These are phyloP conservation scores for Adrianichthys oophorus DNA, from an alignment of 2,797 vertebrate genomes.

Conservation along the genomic window DNA sequence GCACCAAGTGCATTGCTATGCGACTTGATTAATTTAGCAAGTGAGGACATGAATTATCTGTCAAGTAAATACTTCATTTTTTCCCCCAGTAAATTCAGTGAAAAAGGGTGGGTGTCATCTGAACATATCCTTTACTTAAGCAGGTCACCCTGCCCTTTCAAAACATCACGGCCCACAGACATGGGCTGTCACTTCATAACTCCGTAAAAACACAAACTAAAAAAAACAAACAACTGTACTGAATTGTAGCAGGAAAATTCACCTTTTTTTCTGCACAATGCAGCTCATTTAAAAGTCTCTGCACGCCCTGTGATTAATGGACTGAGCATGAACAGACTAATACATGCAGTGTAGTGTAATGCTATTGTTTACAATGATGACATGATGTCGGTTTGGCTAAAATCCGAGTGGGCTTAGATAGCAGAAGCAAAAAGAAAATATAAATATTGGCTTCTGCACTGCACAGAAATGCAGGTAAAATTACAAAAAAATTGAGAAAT, in stretches of 20 bases:
- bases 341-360: slow-evolving; percentile 3
- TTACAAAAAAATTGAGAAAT: slow-evolving; percentile 19
- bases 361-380: slow-evolving; percentile 1
- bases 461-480: slow-evolving; percentile 6
- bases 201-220: slow-evolving; percentile 3
- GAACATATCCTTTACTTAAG: slow-evolving; percentile 50
- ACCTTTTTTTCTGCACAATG: background rate
- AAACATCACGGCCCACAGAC: slow-evolving; percentile 38
- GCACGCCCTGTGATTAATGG: slow-evolving; percentile 19
- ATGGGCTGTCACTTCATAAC: slow-evolving; percentile 12
- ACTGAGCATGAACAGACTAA: slow-evolving; percentile 9
- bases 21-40: slow-evolving; percentile 68
- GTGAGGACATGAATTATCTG: slow-evolving; percentile 58
- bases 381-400: slow-evolving; percentile 5
- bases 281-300: slow-evolving; percentile 3
- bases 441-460: background rate
- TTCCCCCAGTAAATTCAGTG: slow-evolving; percentile 47
- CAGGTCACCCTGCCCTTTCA: slow-evolving; percentile 62
- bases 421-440: slow-evolving; percentile 1
- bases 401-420: slow-evolving; percentile 12
- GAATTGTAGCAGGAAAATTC: background rate
- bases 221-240: slow-evolving; percentile 7
- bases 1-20: slow-evolving; percentile 45
- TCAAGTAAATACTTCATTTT: slow-evolving; percentile 55
- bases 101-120: slow-evolving; percentile 52